Conservation (phyloP, 1,140 invertebrate genomes). For the Oncopodura yosiiana region DNA sequence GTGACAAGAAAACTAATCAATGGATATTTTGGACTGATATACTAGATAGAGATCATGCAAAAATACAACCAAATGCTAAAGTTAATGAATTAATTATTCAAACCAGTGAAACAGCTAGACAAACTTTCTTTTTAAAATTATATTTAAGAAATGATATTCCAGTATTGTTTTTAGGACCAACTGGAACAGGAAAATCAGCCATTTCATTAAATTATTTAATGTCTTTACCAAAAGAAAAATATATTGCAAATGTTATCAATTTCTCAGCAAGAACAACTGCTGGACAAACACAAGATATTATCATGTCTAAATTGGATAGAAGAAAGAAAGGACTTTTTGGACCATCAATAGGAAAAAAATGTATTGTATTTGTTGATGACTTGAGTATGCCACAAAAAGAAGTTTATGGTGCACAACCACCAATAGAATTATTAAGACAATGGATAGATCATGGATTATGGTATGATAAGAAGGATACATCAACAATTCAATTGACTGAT, state of each 20-base stretch:
- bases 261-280: slow-evolving; percentile 70
- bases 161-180: slow-evolving; percentile 64
- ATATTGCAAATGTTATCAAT: slow-evolving; percentile 60
- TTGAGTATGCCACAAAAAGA: slow-evolving; percentile 61
- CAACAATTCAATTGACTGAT: slow-evolving; percentile 56
- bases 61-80: not conserved
- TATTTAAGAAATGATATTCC: slow-evolving; percentile 51
- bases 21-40: not conserved
- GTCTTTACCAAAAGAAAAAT: slow-evolving; percentile 51
- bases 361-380: slow-evolving; percentile 61
- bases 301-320: slow-evolving; percentile 65
- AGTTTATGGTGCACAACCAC: slow-evolving; percentile 57
- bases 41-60: slow-evolving; percentile 41
- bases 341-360: slow-evolving; percentile 52
- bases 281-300: slow-evolving; percentile 68
- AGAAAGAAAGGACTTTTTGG: slow-evolving; percentile 55
- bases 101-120: slow-evolving; percentile 55
- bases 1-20: slow-evolving; percentile 39
- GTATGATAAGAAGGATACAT: slow-evolving; percentile 75
- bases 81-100: slow-evolving; percentile 52
- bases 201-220: slow-evolving; percentile 63
- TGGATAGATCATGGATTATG: slow-evolving; percentile 65
- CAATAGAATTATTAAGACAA: slow-evolving; percentile 59
- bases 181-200: slow-evolving; percentile 69
- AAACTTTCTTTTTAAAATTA: slow-evolving; percentile 47